A percentile compares a stretch with the other conserved stretches of the same genome.
Conservation (phyloP, 2,113 vertebrate genomes). For the Emydura subglobosa region DNA sequence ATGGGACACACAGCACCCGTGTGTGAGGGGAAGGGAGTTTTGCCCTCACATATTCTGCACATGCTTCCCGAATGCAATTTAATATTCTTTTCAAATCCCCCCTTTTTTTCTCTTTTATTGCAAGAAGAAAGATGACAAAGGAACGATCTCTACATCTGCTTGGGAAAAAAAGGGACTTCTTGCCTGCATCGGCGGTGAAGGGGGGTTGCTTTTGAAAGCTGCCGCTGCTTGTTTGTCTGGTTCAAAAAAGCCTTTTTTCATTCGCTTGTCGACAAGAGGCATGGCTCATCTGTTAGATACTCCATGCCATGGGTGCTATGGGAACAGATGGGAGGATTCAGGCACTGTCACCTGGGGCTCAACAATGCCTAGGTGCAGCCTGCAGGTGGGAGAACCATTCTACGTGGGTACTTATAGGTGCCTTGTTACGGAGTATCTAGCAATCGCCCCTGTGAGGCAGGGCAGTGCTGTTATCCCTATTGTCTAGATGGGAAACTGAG, state of each 20-base stretch:
- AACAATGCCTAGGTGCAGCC: neutral
- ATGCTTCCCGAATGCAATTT: constrained; percentile 1
- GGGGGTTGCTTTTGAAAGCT: neutral
- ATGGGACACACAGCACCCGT: neutral
- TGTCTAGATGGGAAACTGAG: neutral
- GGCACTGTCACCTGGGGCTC: neutral
- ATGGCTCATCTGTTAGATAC: neutral
- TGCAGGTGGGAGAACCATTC: neutral
- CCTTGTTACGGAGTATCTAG: neutral
- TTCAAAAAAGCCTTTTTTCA: neutral
- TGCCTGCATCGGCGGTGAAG: neutral
- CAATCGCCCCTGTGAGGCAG: neutral
- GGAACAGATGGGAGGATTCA: neutral
- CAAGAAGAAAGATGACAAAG: constrained; percentile 70
- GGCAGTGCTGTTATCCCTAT: neutral
- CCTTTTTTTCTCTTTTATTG: neutral
- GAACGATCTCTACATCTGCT: constrained; percentile 17
- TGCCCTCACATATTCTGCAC: constrained; percentile 2
- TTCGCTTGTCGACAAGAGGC: neutral
- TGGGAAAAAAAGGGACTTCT: neutral
- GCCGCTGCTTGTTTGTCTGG: neutral
- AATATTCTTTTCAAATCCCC: constrained; percentile 61
- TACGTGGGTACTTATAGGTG: neutral
- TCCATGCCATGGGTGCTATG: neutral
- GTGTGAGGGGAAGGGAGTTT: neutral